Evolutionary conservation across 2,888 invertebrate species (phyloP), one percentile per base, ranked within the genome.

Genomic region (Ornithoptera priamus): DNA sequence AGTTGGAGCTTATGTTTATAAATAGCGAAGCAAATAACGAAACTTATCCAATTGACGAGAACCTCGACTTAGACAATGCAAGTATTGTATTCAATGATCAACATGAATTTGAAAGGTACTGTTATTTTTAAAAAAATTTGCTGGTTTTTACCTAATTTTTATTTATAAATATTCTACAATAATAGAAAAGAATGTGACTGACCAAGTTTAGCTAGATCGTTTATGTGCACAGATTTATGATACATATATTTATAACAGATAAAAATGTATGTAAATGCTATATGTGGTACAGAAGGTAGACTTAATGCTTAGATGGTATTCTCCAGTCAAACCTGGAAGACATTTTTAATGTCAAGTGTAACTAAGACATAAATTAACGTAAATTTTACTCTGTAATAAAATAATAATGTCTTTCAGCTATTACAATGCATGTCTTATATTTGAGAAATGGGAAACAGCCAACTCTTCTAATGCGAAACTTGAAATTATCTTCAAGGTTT

Each of bases 71-170:
- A 18, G 92, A 93, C 67, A 82, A 87, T 73, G 88, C 91, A 0
- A 85, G 83, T 75, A 77, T 88, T 57, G 86, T 93, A 5, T 93
- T 93, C 74, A 79, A 79, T 61, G 80, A 76, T 30, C 83, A 76
- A 68, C 76, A 82, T 7, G 85, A 92, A 71, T 93, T 93, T 82
- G 78, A 85, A 70, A 85, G 85, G 93, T 92, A 75, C 73, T 72
- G 73, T 50, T 8, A 10, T 50, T 50, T 17, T 50, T 12, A 17
- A 50, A 5, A 15, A 17, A 1, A 4, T 12, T 50, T 50, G 4
- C 17, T 50, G 50, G 50, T 15, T 50, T 17, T 15, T 18, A 18
- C 15, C 15, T 50, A 50, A 50, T 17, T 15, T 15, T 17, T 18
- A 18, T 50, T 5, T 50, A 50, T 17, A 50, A 4, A 50, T 15